These are phyloP conservation scores for Procambarus clarkii DNA, from an alignment of 1,140 invertebrate species.

Conservation along the genomic window DNA sequence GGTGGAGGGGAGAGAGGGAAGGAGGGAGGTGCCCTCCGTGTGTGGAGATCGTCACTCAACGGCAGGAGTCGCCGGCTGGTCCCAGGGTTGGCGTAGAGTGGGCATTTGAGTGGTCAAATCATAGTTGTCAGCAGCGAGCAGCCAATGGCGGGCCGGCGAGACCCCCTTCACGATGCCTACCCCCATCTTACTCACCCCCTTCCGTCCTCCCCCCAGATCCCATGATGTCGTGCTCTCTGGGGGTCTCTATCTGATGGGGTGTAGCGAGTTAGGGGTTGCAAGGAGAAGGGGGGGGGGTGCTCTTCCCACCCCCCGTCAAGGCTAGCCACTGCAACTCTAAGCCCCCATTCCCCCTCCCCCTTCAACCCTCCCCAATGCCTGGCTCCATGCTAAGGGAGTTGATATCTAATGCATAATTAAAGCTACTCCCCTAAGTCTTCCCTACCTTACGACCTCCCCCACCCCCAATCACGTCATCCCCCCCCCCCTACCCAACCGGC, in stretches of 20 bases:
- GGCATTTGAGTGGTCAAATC: conserved; percentile 38
- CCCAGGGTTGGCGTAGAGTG: neutral
- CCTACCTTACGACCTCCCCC: neutral
- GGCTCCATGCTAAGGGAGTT: neutral
- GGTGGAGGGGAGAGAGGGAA: neutral
- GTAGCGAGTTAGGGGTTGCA: too few relatives aligned
- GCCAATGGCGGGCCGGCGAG: conserved; percentile 15
- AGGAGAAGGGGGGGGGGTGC: too few relatives aligned
- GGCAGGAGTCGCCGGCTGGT: neutral
- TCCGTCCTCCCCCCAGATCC: neutral
- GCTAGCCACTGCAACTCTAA: neutral
- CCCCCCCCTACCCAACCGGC: neutral
- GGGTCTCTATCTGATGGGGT: neutral
- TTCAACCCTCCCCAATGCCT: too few relatives aligned
- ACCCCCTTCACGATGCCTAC: neutral
- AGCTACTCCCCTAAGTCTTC: neutral
- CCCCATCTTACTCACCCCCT: conserved; percentile 4
- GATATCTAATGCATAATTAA: conserved; percentile 8
- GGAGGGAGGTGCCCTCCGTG: neutral
- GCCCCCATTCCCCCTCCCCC: too few relatives aligned
- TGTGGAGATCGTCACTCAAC: neutral
- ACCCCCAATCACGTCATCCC: neutral
- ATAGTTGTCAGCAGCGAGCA: conserved; percentile 39
- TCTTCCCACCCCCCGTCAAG: too few relatives aligned
- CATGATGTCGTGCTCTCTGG: neutral